Evolutionary conservation across 2,888 invertebrate species (phyloP).

Genomic region (Tachina grossa): DNA sequence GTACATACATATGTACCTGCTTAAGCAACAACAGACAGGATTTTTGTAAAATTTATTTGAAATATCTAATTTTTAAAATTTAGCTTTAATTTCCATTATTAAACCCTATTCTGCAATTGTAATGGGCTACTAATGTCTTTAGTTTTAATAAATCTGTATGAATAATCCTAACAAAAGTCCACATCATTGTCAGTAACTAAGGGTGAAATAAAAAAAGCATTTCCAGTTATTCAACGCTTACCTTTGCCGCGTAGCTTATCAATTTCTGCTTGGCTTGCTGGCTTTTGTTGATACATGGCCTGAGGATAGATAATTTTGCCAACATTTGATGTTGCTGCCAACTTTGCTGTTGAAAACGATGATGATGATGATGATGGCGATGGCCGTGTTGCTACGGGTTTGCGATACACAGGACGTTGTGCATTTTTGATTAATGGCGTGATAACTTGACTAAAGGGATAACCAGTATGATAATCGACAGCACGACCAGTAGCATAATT

Average conservation of each 20-base stretch:
- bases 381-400: slow-evolving; percentile 56
- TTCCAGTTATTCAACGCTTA: slow-evolving; percentile 64
- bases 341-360: slow-evolving; percentile 16
- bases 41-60: too few species aligned
- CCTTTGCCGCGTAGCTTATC: slow-evolving; percentile 75
- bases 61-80: too few species aligned
- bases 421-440: slow-evolving; percentile 77
- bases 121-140: not conserved
- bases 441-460: slow-evolving; percentile 80
- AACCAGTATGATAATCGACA: slow-evolving; percentile 77
- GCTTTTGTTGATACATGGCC: slow-evolving; percentile 66
- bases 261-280: slow-evolving; percentile 75
- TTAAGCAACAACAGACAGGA: too few species aligned
- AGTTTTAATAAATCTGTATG: not conserved
- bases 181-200: not conserved
- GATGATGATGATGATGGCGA: slow-evolving; percentile 37
- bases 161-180: not conserved
- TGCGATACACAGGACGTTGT: slow-evolving; percentile 64
- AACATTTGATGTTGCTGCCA: slow-evolving; percentile 59
- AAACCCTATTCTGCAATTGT: too few species aligned
- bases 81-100: too few species aligned
- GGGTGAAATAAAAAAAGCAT: slow-evolving; percentile 18
- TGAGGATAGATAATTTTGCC: slow-evolving; percentile 73
- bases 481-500: slow-evolving; percentile 80
- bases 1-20: too few species aligned